Evolutionary conservation across 2,797 vertebrate genomes (phyloP).

Genomic region (Borostomias antarcticus): DNA sequence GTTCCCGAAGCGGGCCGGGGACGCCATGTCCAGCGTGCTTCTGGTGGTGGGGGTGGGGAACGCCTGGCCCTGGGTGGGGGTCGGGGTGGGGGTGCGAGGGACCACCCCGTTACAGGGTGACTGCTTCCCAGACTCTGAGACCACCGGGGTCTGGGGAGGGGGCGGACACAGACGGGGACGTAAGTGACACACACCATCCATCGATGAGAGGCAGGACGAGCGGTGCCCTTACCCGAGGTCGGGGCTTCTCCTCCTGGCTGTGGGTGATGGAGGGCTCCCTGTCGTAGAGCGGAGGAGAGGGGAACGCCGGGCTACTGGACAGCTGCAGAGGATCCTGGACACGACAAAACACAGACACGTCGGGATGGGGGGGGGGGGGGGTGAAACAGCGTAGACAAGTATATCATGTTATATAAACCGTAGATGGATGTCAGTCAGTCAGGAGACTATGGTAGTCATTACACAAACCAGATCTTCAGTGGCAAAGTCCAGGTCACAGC

Average conservation of each 20-base stretch:
- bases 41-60: slow-evolving; percentile 82
- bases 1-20: slow-evolving; percentile 81
- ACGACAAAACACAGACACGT: neutral
- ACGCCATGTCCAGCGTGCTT: slow-evolving; percentile 67
- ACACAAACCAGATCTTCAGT: slow-evolving; percentile 71
- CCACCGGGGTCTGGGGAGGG: slow-evolving; percentile 51
- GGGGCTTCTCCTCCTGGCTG: slow-evolving; percentile 53
- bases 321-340: slow-evolving; percentile 54
- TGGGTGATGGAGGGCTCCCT: slow-evolving; percentile 53
- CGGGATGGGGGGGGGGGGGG: neutral
- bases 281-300: slow-evolving; percentile 62
- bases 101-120: slow-evolving; percentile 71
- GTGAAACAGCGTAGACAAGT: neutral
- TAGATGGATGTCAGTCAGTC: no score
- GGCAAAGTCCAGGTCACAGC: slow-evolving; percentile 74
- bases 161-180: slow-evolving; percentile 11
- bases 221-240: slow-evolving; percentile 40
- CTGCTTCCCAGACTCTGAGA: slow-evolving; percentile 66
- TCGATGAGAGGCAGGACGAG: neutral
- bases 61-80: slow-evolving; percentile 60
- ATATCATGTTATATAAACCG: neutral
- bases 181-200: slow-evolving; percentile 50
- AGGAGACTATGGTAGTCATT: slow-evolving; percentile 33
- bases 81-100: slow-evolving; percentile 44
- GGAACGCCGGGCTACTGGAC: slow-evolving; percentile 50